These are phyloP conservation scores for Zonotrichia leucophrys DNA, from an alignment of 2,113 vertebrate species.

Conservation along the genomic window DNA sequence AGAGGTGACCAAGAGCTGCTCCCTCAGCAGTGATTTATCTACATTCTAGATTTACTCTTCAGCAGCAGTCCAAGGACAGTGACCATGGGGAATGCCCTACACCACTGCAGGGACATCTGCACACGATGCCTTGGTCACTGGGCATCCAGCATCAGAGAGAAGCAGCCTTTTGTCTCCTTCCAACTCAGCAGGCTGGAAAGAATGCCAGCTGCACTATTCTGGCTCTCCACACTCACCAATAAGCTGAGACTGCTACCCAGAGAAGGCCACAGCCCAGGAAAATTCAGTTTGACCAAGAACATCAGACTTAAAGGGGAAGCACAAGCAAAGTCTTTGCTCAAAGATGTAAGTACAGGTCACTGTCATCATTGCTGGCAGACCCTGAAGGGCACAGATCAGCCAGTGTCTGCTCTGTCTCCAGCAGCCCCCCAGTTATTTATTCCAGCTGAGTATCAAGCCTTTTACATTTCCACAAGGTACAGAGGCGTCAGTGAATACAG, in stretches of 20 bases:
- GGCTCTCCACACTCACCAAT: not conserved
- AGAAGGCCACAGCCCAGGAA: not conserved
- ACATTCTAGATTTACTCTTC: not conserved
- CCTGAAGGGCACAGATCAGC: not conserved
- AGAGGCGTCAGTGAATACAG: not conserved
- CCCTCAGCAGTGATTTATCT: not conserved
- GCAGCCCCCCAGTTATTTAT: not conserved
- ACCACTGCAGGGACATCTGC: not conserved
- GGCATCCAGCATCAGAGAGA: not conserved
- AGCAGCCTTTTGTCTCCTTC: not conserved
- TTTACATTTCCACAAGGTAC: conserved; percentile 38
- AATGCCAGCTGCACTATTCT: not conserved
- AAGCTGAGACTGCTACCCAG: not conserved
- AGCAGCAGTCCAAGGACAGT: not conserved
- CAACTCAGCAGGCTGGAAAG: not conserved
- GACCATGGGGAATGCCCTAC: not conserved
- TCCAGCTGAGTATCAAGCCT: conserved; percentile 17
- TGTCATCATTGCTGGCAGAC: not conserved
- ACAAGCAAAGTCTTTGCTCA: not conserved
- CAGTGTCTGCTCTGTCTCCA: not conserved
- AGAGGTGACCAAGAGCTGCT: not conserved
- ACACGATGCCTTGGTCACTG: rapidly evolving
- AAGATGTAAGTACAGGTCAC: not conserved
- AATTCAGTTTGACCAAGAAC: not conserved
- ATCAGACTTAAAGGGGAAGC: not conserved